A percentile compares a stretch with the other conserved stretches of the same genome.
Conservation (phyloP, 2,888 invertebrate genomes). For the Ecliptopera silaceata region DNA sequence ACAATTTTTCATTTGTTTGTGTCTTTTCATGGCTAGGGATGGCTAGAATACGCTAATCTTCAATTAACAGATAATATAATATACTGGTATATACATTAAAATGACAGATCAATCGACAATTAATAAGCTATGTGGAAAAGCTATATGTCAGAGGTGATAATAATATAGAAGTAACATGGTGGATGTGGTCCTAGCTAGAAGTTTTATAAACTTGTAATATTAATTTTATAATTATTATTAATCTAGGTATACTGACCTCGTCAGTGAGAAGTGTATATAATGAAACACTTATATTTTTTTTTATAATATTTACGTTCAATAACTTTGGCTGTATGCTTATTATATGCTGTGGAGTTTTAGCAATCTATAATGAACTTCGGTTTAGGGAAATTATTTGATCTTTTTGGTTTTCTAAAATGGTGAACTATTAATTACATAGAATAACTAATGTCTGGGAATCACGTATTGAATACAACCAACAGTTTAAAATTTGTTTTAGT, state of each 20-base stretch:
- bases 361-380: background rate
- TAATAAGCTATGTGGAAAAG: too few relatives aligned
- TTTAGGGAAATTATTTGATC: background rate
- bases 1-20: too few relatives aligned
- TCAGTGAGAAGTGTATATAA: slow-evolving; percentile 54
- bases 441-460: slow-evolving; percentile 5
- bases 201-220: slow-evolving; percentile 67
- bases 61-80: too few relatives aligned
- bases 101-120: too few relatives aligned
- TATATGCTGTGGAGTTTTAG: background rate
- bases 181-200: slow-evolving; percentile 51
- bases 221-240: slow-evolving; percentile 3
- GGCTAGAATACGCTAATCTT: too few relatives aligned
- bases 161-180: slow-evolving; percentile 64
- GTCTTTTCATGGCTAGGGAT: too few relatives aligned
- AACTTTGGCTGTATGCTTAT: too few relatives aligned
- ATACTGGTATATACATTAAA: too few relatives aligned
- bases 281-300: background rate
- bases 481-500: background rate
- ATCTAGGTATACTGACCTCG: slow-evolving; percentile 55
- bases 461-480: slow-evolving; percentile 23
- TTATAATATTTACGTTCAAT: too few relatives aligned
- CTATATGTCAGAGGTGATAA: slow-evolving; percentile 46
- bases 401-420: background rate
- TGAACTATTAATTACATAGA: background rate